These are phyloP conservation scores for Scartelaos histophorus DNA, from an alignment of 2,113 vertebrate species.

Conservation along the genomic window DNA sequence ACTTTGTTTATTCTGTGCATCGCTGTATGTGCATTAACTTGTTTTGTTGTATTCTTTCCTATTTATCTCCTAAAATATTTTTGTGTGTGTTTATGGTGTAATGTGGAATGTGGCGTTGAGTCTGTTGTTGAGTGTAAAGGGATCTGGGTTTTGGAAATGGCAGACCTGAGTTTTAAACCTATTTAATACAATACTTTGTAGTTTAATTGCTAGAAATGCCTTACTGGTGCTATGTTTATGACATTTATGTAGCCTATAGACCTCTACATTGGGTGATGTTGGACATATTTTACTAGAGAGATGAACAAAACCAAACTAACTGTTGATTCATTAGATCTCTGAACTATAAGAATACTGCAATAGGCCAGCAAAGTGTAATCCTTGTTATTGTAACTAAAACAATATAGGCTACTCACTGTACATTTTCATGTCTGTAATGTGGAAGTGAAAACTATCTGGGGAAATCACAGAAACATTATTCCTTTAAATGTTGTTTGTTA, in stretches of 20 bases:
- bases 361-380: too few species aligned
- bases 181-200: neutral
- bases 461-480: neutral
- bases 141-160: constrained; percentile 1
- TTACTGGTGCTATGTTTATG: neutral
- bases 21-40: neutral
- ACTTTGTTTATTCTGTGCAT: constrained; percentile 12
- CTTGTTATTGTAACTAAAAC: too few species aligned
- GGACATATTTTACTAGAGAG: too few species aligned
- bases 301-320: too few species aligned
- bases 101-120: constrained; percentile 29
- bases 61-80: constrained; percentile 1
- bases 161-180: neutral
- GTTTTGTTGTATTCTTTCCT: too few species aligned
- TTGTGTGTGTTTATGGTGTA: constrained; percentile 5
- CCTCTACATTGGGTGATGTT: too few species aligned
- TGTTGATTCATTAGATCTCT: too few species aligned
- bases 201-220: neutral
- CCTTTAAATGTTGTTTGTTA: neutral
- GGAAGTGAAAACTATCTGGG: neutral
- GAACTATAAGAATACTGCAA: too few species aligned
- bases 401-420: neutral
- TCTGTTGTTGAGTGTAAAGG: constrained; percentile 19
- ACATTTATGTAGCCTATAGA: neutral
- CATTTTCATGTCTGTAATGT: neutral